Evolutionary conservation across 2,113 vertebrate species (phyloP).

Genomic region (Gnathonemus longibarbis): DNA sequence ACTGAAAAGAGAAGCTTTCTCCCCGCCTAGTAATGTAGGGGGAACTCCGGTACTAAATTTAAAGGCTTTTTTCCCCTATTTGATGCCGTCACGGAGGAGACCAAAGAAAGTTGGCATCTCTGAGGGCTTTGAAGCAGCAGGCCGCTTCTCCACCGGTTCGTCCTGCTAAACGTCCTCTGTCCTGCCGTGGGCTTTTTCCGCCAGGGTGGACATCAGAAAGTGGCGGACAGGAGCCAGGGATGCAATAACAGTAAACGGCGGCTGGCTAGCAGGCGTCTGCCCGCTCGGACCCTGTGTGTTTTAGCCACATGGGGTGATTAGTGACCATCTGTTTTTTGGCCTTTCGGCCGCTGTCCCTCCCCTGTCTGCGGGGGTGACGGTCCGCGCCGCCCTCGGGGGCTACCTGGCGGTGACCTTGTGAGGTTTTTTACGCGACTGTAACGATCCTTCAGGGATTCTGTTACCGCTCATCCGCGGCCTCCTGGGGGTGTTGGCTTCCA

Average conservation of each 20-base stretch:
- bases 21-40: background rate
- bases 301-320: constrained; percentile 66
- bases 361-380: constrained; percentile 8
- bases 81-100: background rate
- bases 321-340: constrained; percentile 64
- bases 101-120: background rate
- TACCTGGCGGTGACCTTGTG: constrained; percentile 34
- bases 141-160: constrained; percentile 33
- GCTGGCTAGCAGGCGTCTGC: constrained; percentile 47
- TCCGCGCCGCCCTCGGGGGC: background rate
- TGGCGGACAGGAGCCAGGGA: constrained; percentile 45
- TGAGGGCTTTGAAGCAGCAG: constrained; percentile 33
- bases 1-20: background rate
- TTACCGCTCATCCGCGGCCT: constrained; percentile 34
- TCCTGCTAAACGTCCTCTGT: constrained; percentile 57
- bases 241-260: constrained; percentile 61
- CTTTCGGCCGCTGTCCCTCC: constrained; percentile 21
- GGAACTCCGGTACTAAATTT: background rate
- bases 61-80: background rate
- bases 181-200: constrained; percentile 31
- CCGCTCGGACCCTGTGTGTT: constrained; percentile 62
- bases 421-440: constrained; percentile 31
- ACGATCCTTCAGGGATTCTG: constrained; percentile 36
- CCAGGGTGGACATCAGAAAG: background rate
- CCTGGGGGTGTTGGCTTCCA: background rate